Conservation (phyloP, 1,140 invertebrate species). For the Paraescarpia echinospica region DNA sequence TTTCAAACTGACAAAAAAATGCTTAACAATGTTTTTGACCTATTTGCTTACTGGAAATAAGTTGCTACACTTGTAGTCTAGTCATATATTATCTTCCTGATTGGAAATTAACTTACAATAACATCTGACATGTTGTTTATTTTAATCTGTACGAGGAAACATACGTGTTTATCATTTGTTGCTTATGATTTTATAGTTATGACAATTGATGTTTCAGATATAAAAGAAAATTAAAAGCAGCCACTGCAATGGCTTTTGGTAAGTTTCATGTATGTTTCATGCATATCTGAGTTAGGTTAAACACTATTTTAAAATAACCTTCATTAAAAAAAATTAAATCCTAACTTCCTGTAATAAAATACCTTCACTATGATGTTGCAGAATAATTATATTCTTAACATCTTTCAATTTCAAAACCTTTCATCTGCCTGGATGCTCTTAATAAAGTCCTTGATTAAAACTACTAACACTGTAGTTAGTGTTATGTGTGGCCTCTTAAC, state of each 20-base stretch:
- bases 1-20: too few relatives aligned
- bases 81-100: too few relatives aligned
- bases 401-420: neutral
- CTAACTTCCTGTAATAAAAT: neutral
- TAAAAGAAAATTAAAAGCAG: conserved; percentile 84
- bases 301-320: neutral
- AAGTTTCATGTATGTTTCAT: conserved; percentile 47
- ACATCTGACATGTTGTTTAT: too few relatives aligned
- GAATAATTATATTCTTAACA: neutral
- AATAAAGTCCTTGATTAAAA: neutral
- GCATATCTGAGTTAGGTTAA: too few relatives aligned
- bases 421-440: neutral
- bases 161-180: neutral
- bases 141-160: too few relatives aligned
- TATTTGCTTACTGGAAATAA: too few relatives aligned
- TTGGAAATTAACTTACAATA: too few relatives aligned
- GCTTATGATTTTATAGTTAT: conserved; percentile 62
- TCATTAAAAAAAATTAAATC: neutral
- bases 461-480: neutral
- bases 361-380: neutral
- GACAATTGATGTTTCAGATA: conserved; percentile 65
- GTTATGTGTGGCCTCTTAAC: neutral
- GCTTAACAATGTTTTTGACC: too few relatives aligned
- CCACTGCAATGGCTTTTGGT: conserved; percentile 90
- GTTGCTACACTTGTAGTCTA: too few relatives aligned